Conservation (phyloP, 2,888 invertebrate genomes). For the Parapristionchus giblindavisi region DNA sequence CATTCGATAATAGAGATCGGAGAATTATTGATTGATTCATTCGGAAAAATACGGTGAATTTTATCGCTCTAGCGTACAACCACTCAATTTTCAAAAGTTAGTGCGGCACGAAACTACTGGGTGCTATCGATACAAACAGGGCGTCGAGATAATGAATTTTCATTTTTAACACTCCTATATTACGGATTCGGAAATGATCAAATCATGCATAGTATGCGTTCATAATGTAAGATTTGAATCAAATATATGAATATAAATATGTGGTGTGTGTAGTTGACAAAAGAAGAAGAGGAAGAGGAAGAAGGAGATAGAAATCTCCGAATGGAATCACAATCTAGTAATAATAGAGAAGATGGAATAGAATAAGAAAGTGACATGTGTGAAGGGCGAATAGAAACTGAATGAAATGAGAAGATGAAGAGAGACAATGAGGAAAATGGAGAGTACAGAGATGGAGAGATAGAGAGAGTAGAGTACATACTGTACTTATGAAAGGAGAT, state of each 20-base stretch:
- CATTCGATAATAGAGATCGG: slow-evolving; percentile 1
- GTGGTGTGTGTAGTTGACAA: too few relatives aligned
- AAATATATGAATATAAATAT: background rate
- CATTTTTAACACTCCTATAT: too few relatives aligned
- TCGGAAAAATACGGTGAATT: background rate
- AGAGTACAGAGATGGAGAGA: background rate
- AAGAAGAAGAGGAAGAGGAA: background rate
- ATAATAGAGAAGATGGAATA: too few relatives aligned
- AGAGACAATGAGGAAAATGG: background rate
- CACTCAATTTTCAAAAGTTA: slow-evolving; percentile 11
- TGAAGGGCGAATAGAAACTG: slow-evolving; percentile 19
- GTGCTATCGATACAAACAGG: too few relatives aligned
- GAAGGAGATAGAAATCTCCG: background rate
- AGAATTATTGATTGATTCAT: background rate
- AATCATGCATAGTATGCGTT: background rate
- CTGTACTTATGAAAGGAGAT: too few relatives aligned
- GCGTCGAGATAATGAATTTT: too few relatives aligned
- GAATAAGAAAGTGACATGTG: slow-evolving; percentile 24
- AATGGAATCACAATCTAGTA: too few relatives aligned
- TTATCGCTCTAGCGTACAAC: background rate
- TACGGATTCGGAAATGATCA: background rate
- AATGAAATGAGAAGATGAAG: background rate
- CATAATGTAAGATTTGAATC: background rate
- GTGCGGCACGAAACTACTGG: slow-evolving; percentile 15
- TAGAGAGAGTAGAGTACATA: background rate